These are phyloP conservation scores for Pantherophis guttatus DNA, from an alignment of 2,113 vertebrate genomes.

Conservation along the genomic window DNA sequence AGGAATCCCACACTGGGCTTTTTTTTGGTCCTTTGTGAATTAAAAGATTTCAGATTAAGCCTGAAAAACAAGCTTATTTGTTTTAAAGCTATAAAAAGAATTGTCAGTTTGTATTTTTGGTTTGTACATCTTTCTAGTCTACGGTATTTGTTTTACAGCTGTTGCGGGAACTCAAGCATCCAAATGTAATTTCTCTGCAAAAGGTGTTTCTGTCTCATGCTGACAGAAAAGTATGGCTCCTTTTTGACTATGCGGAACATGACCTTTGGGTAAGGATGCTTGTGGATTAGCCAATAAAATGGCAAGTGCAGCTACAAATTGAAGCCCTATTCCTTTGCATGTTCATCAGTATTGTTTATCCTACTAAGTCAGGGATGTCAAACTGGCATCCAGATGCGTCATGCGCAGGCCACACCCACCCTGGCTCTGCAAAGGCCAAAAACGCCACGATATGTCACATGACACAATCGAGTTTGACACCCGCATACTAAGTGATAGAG, in stretches of 20 bases:
- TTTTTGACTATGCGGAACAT: constrained; percentile 98
- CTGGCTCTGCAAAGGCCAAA: no score
- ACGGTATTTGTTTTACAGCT: constrained; percentile 80
- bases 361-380: not conserved
- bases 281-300: constrained; percentile 29
- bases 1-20: not conserved
- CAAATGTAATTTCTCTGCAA: constrained; percentile 98
- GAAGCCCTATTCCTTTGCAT: not conserved
- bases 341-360: not conserved
- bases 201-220: constrained; percentile 99
- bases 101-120: not conserved
- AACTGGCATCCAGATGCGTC: no score
- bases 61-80: constrained; percentile 28
- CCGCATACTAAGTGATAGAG: not conserved
- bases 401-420: no score
- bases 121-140: constrained; percentile 35
- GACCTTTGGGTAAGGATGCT: constrained; percentile 92
- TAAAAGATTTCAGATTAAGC: constrained; percentile 15
- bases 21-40: constrained; percentile 24
- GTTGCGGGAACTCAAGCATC: constrained; percentile 96
- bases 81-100: constrained; percentile 1
- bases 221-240: constrained; percentile 99
- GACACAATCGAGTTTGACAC: no score
- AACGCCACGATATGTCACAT: no score
- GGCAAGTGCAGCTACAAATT: not conserved